Conservation (phyloP, 2,888 invertebrate genomes). For the Cynaeus angustus region DNA sequence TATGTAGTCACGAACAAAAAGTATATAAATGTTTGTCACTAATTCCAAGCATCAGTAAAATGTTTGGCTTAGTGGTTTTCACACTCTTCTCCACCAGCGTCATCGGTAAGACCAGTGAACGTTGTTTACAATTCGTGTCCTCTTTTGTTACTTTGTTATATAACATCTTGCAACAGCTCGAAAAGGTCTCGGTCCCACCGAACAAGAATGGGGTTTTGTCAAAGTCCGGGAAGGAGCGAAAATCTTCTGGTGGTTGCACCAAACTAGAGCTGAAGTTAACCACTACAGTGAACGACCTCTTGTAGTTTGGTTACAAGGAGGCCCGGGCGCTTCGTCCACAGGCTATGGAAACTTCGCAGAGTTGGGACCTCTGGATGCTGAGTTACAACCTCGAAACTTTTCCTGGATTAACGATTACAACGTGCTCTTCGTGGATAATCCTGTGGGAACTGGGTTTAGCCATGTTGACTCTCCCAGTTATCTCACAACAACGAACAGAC, state of each 20-base stretch:
- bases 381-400: slow-evolving; percentile 71
- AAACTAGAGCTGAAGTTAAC: slow-evolving; percentile 76
- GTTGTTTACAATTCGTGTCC: background rate
- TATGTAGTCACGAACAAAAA: no score
- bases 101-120: no score
- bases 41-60: slow-evolving; percentile 4
- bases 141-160: background rate
- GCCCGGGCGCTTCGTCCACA: slow-evolving; percentile 78
- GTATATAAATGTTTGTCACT: background rate
- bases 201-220: slow-evolving; percentile 77
- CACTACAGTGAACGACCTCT: slow-evolving; percentile 81
- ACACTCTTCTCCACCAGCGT: no score
- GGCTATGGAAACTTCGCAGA: slow-evolving; percentile 84
- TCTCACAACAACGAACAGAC: slow-evolving; percentile 75
- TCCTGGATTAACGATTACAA: slow-evolving; percentile 77
- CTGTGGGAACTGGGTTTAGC: slow-evolving; percentile 92
- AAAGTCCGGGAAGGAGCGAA: slow-evolving; percentile 74
- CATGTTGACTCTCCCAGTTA: slow-evolving; percentile 75
- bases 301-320: slow-evolving; percentile 93
- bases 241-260: slow-evolving; percentile 84
- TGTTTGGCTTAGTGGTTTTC: background rate
- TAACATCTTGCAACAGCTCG: slow-evolving; percentile 20
- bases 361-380: slow-evolving; percentile 59
- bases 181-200: slow-evolving; percentile 73
- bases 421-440: slow-evolving; percentile 91